These are phyloP conservation scores for Mustelus asterias DNA, from an alignment of 2,113 vertebrate species.

Conservation along the genomic window DNA sequence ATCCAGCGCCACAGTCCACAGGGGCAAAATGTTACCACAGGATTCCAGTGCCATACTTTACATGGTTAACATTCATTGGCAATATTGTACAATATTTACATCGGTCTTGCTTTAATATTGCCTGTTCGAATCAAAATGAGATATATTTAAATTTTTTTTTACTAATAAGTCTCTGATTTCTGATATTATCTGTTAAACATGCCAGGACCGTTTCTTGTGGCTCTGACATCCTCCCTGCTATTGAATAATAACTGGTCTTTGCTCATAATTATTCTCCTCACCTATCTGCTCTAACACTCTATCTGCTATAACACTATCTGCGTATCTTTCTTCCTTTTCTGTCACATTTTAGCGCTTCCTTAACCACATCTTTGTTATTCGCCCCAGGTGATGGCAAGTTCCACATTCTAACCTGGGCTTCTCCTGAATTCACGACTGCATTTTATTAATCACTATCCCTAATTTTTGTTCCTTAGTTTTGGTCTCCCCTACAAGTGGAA, in stretches of 20 bases:
- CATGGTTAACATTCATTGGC: not conserved
- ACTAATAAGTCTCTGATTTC: not conserved
- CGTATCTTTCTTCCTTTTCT: not conserved
- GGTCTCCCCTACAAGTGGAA: no score
- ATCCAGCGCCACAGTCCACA: no score
- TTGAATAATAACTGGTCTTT: not conserved
- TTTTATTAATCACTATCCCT: no score
- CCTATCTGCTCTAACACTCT: not conserved
- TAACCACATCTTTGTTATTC: no score
- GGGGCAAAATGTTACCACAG: not conserved
- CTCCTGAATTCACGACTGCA: no score
- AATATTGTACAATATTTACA: no score
- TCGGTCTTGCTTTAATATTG: not conserved
- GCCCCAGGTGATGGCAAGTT: no score
- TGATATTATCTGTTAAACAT: not conserved
- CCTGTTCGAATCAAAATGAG: not conserved
- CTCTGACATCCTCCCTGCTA: not conserved
- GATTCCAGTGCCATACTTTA: not conserved
- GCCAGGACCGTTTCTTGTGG: not conserved
- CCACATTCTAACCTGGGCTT: no score
- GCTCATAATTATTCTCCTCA: no score
- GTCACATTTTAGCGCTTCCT: no score
- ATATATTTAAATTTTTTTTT: not conserved
- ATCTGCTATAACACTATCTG: not conserved
- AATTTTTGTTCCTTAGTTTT: no score